A percentile compares a stretch with the other conserved stretches of the same genome.
phyloP scores from a whole-genome alignment of 2,888 invertebrate genomes.

The Lepidonotus clava region DNA sequence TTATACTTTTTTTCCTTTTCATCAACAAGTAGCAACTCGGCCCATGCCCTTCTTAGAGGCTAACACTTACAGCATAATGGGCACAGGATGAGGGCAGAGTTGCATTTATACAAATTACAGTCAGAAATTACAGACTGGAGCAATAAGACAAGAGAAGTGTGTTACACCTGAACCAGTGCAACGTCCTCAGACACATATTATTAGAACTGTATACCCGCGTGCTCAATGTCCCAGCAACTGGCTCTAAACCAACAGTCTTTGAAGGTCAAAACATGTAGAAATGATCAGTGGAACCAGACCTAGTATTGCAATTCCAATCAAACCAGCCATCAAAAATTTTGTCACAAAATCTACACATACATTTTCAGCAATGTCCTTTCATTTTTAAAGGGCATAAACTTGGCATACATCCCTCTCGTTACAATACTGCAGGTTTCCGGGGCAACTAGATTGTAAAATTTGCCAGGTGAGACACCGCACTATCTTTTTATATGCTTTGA shows the following conservation, averaged over 20 bases:
- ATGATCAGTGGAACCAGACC: no score
- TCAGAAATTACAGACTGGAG: constrained; percentile 49
- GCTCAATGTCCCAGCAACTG: constrained; percentile 8
- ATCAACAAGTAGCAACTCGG: constrained; percentile 43
- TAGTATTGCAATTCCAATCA: no score
- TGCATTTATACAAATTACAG: constrained; percentile 39
- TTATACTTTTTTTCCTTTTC: neutral
- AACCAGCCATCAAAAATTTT: no score
- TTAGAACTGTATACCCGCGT: neutral
- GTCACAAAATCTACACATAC: no score
- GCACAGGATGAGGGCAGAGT: constrained; percentile 16
- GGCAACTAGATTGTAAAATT: neutral
- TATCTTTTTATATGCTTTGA: neutral
- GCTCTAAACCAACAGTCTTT: neutral
- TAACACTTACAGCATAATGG: neutral
- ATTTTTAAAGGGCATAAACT: no score
- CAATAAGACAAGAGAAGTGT: constrained; percentile 45
- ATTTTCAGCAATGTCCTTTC: no score
- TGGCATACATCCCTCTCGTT: no score
- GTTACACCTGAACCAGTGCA: constrained; percentile 21
- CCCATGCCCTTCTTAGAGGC: constrained; percentile 2
- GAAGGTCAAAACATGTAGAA: no score
- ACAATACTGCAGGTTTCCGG: no score
- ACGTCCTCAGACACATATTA: neutral
- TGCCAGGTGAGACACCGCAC: neutral